Base-by-base conservation (phyloP, 2,888 invertebrate species). In the Escarpia spicata region DNA sequence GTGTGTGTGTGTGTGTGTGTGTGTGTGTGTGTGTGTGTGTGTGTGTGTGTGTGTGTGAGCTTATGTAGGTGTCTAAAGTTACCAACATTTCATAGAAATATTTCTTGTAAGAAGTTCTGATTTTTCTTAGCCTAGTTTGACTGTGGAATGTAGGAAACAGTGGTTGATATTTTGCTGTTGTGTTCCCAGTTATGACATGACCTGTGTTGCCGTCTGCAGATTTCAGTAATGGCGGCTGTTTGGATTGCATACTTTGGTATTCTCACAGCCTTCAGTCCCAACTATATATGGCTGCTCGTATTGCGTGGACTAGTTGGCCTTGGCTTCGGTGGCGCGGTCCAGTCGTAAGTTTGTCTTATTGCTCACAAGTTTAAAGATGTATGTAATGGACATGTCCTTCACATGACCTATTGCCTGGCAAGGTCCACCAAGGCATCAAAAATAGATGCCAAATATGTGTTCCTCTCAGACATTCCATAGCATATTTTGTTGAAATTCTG, bases 201-300 rank as follows among this genome's bases (percentile, higher is more conserved):
- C 75, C n/a, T 75, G 75, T 26, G 26, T 75, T 75, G 26, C 3
- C 44, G n/a, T 45, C 58, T 94, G 43, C 94, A 96, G 96, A 94
- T 95, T 6, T 93, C 96, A 91, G 94, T 95, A 90, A 94, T 96
- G 93, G 95, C 95, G 19, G 95, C 95, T 8, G 19, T 94, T 3
- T 96, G 95, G 95, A 96, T 96, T 90, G 95, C 94, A 19, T 96
- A 95, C 92, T 96, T 95, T 94, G 96, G 96, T 6, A 91, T 96
- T 0, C 93, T 96, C 93, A 95, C 95, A 4, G 94, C 96, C 15
- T 95, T 96, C 92, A 95, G 95, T 94, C 96, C 96, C 0, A 95
- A 94, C 92, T 96, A 95, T 93, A 90, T 92, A 31, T 96, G 96
- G 96, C 93, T 96, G 19, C 93, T 96, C 37, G 93, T 96, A 12